Evolutionary conservation across 1,140 invertebrate genomes (phyloP), one percentile per base, ranked within the genome.

Genomic region (Adoxophyes honmai): DNA sequence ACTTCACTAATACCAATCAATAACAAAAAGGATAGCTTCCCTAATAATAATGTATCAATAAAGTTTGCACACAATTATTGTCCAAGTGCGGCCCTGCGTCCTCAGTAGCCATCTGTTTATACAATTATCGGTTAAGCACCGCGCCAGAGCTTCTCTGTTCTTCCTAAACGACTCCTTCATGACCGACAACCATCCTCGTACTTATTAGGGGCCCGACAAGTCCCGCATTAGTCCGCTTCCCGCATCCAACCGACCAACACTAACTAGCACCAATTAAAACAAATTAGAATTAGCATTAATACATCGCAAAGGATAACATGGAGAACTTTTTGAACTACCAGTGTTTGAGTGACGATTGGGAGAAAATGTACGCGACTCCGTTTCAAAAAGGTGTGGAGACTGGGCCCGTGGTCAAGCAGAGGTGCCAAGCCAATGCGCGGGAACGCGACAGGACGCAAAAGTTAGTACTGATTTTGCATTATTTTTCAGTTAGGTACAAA

Each of bases 361-460:
- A 76, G 14, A 68, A 75, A 13, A 56, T 68, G 53, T 68, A 64
- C 42, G 58, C 55, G 14, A 71, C 51, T 36, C 56, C 73, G 11
- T 77, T 57, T 55, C 66, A 68, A 53, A 73, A 67, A 34, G 60
- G 44, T 37, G 18, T 55, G 0, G 70, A 73, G 21, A 11, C 57
- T 7, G 75, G 77, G 37, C 78, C 81, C 5, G 65, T 60, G 8
- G 73, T 75, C 1, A 92, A 91, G 64, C 93, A 94, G 64, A 81
- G 94, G 54, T 92, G 91, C 74, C 92, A 94, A 70, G 93, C 94
- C 0, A 95, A 95, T 74, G 94, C 94, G 1, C 88, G 93, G 1
- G 94, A 95, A 76, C 89, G 94, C 51, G 93, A 93, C 73, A 88
- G 94, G 59, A 94, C 94, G n/a, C 93, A 94, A 78, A 94, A 94